Percentiles rank a stretch among this genome's conserved stretches.
These are phyloP conservation scores for Xestia xanthographa DNA, from an alignment of 2,888 invertebrate species.

Conservation along the genomic window DNA sequence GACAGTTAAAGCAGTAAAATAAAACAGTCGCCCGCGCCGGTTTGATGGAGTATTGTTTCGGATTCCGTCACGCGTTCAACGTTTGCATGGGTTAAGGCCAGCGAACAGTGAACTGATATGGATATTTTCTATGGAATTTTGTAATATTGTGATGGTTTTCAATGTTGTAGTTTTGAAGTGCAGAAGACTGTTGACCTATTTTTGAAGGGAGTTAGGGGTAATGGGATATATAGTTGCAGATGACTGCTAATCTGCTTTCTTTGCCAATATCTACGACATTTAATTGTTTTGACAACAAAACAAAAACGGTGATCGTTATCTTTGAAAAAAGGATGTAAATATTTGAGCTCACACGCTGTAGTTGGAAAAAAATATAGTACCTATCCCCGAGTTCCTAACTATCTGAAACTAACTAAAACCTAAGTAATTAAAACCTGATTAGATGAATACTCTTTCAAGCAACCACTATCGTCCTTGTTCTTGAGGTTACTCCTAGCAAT, in stretches of 20 bases:
- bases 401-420: neutral
- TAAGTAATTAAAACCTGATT: neutral
- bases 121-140: conserved; percentile 57
- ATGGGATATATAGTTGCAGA: neutral
- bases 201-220: neutral
- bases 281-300: neutral
- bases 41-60: conserved; percentile 87
- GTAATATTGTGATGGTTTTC: conserved; percentile 46
- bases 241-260: neutral
- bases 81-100: conserved; percentile 80
- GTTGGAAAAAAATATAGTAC: neutral
- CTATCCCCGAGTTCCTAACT: neutral
- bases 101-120: conserved; percentile 65
- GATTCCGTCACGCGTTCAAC: conserved; percentile 83
- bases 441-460: neutral
- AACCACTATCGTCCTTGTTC: neutral
- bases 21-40: conserved; percentile 73
- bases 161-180: neutral
- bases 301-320: neutral
- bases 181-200: conserved; percentile 11
- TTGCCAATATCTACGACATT: neutral
- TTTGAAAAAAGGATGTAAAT: neutral
- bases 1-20: conserved; percentile 77
- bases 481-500: neutral
- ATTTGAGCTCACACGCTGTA: neutral